Evolutionary conservation across 2,113 vertebrate species (phyloP), one percentile per base, ranked within the genome.

Genomic region (Cynocephalus volans): DNA sequence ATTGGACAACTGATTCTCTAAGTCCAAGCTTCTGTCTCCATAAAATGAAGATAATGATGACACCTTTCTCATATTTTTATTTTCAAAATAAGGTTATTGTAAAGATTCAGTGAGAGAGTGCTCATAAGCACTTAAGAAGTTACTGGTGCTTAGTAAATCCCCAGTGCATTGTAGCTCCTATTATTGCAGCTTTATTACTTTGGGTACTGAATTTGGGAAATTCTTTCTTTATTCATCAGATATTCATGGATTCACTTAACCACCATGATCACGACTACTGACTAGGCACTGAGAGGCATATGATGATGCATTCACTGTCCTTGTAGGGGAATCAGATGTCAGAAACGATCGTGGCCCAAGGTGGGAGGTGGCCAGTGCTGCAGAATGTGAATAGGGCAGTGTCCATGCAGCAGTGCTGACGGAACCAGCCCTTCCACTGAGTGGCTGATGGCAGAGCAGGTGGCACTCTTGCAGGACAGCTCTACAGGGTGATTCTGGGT

Each of bases 121-220:
- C 24, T n/a, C 4, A 18, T 67, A 79, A 94, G 17, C 45, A 52
- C 54, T 54, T 72, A 89, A 67, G 69, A 97, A 89, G 58, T 96
- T 70, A 84, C 80, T 82, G 56, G 41, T 24, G 28, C 33, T 90
- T 83, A 90, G 50, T 93, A 65, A 36, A 88, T 86, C 28, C 11
- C 3, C 23, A 31, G 4, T 60, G 45, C 45, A 84, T 72, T 54
- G 19, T 69, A 36, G 69, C 56, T 54, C 4, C 69, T 86, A 1
- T 50, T 69, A 85, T 3, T 77, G 52, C 1, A 93, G 67, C 33
- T 76, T 87, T 85, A 50, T 86, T 81, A 54, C 69, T 94, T 81
- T 72, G 70, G 91, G 31, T 28, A 56, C 13, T 82, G 31, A n/a
- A n/a, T n/a, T n/a, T n/a, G n/a, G 21, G 48, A 67, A 82, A 56